Percentiles rank a stretch among this genome's conserved stretches.
Conservation (phyloP, 1,140 invertebrate species). For the Diorhabda elongata region DNA sequence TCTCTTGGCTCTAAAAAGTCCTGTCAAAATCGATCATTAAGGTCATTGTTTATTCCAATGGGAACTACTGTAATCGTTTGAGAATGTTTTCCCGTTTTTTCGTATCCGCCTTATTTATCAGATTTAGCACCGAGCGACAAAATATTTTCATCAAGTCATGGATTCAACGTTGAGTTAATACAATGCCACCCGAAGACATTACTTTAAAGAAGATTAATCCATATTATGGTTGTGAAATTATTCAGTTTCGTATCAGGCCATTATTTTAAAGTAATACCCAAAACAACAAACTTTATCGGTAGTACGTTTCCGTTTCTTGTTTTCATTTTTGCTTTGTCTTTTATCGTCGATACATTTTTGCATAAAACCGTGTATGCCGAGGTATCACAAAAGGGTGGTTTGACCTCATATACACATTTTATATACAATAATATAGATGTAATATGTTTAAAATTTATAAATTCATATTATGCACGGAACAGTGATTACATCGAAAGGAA, state of each 20-base stretch:
- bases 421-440: not conserved
- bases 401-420: not conserved
- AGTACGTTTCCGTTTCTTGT: not conserved
- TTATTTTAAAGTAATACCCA: not conserved
- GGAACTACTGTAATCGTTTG: too few species aligned
- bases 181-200: too few species aligned
- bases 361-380: not conserved
- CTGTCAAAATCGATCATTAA: too few species aligned
- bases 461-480: constrained; percentile 2
- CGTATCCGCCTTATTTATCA: too few species aligned
- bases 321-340: not conserved
- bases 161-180: too few species aligned
- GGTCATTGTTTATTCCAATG: too few species aligned
- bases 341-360: not conserved
- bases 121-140: too few species aligned
- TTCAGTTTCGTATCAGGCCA: not conserved
- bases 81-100: too few species aligned
- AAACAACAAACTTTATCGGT: not conserved
- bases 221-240: too few species aligned
- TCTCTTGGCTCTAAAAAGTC: too few species aligned
- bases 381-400: constrained; percentile 1
- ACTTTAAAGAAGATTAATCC: too few species aligned
- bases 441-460: not conserved
- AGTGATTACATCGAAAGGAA: not conserved
- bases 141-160: too few species aligned